Percentiles rank a stretch among this genome's conserved stretches.
Evolutionary conservation across 2,888 invertebrate genomes (phyloP).

Genomic region (Pristionchus japonicus): DNA sequence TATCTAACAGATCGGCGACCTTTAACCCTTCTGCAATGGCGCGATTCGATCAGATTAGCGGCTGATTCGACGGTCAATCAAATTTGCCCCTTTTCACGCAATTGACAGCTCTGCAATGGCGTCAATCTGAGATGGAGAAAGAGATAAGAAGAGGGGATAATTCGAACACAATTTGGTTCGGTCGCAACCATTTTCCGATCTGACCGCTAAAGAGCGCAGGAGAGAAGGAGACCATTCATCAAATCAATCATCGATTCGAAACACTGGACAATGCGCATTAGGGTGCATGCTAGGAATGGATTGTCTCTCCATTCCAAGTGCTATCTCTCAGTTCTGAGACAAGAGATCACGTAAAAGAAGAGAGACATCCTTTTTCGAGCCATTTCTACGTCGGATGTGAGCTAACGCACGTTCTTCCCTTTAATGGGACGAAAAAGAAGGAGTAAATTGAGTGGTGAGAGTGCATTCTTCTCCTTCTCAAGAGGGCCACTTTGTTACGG

Average conservation of each 20-base stretch:
- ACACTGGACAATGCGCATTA: slow-evolving; percentile 5
- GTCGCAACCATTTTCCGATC: background rate
- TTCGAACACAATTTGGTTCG: background rate
- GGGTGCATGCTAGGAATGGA: too few species aligned
- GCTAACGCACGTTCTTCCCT: background rate
- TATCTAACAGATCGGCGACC: background rate
- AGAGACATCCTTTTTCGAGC: too few species aligned
- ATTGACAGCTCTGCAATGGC: background rate
- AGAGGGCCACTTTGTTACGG: background rate
- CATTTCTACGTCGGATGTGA: too few species aligned
- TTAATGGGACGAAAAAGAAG: background rate
- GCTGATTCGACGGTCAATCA: background rate
- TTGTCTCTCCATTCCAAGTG: too few species aligned
- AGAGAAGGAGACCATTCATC: background rate
- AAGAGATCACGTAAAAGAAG: too few species aligned
- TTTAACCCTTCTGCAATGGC: background rate
- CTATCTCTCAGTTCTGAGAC: too few species aligned
- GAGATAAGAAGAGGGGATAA: background rate
- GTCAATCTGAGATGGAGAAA: background rate
- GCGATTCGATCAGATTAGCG: background rate
- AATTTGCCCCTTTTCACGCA: background rate
- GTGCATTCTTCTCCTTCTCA: background rate
- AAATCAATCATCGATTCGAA: background rate
- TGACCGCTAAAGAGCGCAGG: background rate
- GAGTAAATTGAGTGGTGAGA: background rate